Conservation (phyloP, 2,888 invertebrate species). For the Drosophila niveifrons region DNA sequence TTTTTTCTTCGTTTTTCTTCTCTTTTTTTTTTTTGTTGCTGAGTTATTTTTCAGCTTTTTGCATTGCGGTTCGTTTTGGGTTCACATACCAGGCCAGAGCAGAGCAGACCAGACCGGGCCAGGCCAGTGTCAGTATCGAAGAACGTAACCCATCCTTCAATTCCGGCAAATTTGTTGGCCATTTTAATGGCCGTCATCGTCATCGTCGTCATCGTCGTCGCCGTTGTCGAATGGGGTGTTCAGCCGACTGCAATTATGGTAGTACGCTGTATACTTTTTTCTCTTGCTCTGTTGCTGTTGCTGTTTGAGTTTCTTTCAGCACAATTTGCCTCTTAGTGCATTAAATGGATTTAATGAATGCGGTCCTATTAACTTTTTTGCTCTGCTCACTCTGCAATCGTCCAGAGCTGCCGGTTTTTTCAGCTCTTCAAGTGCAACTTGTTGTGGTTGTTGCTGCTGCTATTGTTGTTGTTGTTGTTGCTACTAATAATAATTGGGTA, state of each 20-base stretch:
- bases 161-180: conserved; percentile 71
- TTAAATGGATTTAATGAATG: conserved; percentile 84
- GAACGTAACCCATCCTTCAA: conserved; percentile 28
- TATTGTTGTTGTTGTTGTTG: conserved; percentile 38
- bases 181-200: conserved; percentile 76
- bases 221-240: conserved; percentile 64
- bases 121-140: conserved; percentile 34
- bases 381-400: conserved; percentile 35
- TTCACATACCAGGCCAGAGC: conserved; percentile 52
- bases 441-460: neutral
- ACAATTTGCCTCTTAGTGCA: conserved; percentile 82
- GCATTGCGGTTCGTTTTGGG: conserved; percentile 31
- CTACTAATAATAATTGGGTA: conserved; percentile 72
- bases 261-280: conserved; percentile 31
- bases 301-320: conserved; percentile 59
- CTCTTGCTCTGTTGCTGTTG: conserved; percentile 18
- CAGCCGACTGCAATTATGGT: conserved; percentile 80
- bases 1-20: no score
- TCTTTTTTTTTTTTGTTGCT: conserved; percentile 54
- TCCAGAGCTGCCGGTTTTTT: conserved; percentile 38
- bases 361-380: conserved; percentile 81
- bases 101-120: conserved; percentile 1
- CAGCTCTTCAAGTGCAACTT: conserved; percentile 42
- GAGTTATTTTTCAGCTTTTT: conserved; percentile 7
- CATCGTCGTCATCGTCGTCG: conserved; percentile 52